phyloP scores from a whole-genome alignment of 2,113 vertebrate genomes.

The Numida meleagris region DNA sequence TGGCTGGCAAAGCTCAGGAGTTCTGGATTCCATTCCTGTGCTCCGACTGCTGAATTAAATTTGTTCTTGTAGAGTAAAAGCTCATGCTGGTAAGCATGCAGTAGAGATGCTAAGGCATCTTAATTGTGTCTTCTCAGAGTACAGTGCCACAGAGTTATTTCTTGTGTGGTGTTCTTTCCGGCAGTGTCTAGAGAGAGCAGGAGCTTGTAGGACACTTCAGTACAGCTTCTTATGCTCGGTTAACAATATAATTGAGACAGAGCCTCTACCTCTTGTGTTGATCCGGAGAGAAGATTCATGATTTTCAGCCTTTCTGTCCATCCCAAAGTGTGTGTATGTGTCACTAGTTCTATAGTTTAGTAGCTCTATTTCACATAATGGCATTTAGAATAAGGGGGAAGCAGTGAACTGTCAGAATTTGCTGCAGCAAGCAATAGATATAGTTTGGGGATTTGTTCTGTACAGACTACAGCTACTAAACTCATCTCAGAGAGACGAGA shows the following conservation, averaged over 20 bases:
- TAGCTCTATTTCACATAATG: neutral
- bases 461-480: neutral
- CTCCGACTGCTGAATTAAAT: neutral
- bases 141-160: neutral
- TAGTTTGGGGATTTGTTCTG: neutral
- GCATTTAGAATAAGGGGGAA: neutral
- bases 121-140: neutral
- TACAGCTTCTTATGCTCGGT: neutral
- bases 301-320: neutral
- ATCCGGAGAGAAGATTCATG: neutral
- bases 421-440: neutral
- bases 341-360: neutral
- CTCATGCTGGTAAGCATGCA: neutral
- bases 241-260: neutral
- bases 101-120: conserved; percentile 14
- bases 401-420: neutral
- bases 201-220: neutral
- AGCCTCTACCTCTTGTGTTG: neutral
- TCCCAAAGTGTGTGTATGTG: neutral
- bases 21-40: conserved; percentile 56
- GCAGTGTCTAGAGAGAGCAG: neutral
- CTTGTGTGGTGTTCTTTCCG: neutral
- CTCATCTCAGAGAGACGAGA: neutral
- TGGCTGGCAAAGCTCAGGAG: conserved; percentile 52
- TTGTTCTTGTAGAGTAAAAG: neutral